These are phyloP conservation scores for Canis aureus DNA, from an alignment of 2,113 vertebrate genomes.

Conservation along the genomic window DNA sequence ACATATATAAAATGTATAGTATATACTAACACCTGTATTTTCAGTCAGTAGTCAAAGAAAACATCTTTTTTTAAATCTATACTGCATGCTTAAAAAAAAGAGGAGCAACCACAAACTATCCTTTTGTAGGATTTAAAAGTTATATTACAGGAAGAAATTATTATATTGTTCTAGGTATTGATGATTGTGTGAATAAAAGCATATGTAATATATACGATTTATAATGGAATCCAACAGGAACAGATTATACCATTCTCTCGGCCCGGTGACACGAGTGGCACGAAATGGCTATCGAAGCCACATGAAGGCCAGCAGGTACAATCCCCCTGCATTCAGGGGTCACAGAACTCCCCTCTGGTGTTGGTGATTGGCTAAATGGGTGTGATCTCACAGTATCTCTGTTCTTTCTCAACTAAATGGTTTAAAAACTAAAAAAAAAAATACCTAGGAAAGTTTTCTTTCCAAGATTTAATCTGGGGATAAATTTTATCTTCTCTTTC, in stretches of 20 bases:
- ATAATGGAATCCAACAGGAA: conserved; percentile 98
- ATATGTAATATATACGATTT: conserved; percentile 89
- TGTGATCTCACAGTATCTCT: conserved; percentile 83
- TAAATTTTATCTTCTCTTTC: conserved; percentile 68
- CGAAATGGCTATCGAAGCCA: conserved; percentile 98
- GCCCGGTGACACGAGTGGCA: conserved; percentile 97
- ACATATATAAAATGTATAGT: neutral
- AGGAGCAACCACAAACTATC: conserved; percentile 32
- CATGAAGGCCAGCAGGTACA: conserved; percentile 99
- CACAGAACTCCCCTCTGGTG: conserved; percentile 85
- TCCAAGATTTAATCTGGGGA: conserved; percentile 1
- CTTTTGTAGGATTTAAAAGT: conserved; percentile 66
- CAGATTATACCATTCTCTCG: conserved; percentile 99
- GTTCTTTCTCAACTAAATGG: conserved; percentile 83
- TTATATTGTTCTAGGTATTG: conserved; percentile 84
- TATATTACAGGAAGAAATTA: conserved; percentile 66
- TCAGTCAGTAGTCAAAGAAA: neutral
- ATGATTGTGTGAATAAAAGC: conserved; percentile 84
- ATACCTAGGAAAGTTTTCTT: conserved; percentile 64
- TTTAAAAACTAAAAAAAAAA: conserved; percentile 71
- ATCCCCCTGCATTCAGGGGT: conserved; percentile 86
- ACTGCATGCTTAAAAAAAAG: conserved; percentile 74
- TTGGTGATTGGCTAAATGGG: conserved; percentile 88
- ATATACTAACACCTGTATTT: conserved; percentile 19
- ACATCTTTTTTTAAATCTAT: neutral